phyloP scores from a whole-genome alignment of 2,113 vertebrate species.

The Channa maculata region DNA sequence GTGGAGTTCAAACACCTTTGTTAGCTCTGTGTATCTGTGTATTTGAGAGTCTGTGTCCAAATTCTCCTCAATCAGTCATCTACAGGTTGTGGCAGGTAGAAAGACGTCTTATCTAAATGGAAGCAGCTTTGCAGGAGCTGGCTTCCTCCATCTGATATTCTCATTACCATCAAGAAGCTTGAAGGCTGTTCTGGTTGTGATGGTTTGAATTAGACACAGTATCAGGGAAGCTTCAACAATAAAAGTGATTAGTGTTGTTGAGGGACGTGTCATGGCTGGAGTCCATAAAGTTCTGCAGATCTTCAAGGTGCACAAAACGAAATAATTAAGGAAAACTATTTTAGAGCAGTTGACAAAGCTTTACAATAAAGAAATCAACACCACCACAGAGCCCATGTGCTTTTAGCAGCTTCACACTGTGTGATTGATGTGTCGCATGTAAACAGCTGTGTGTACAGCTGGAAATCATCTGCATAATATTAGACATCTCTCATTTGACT shows the following conservation, averaged over 20 bases:
- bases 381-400: neutral
- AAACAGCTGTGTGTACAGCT: slow-evolving; percentile 51
- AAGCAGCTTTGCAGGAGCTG: slow-evolving; percentile 46
- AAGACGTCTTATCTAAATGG: slow-evolving; percentile 56
- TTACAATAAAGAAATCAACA: neutral
- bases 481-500: slow-evolving; percentile 19
- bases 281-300: too few species aligned
- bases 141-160: slow-evolving; percentile 59
- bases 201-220: slow-evolving; percentile 64
- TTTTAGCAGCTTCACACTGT: slow-evolving; percentile 6
- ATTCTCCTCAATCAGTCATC: slow-evolving; percentile 36
- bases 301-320: neutral
- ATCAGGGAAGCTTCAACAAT: neutral
- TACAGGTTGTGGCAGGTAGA: slow-evolving; percentile 29
- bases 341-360: neutral
- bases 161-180: slow-evolving; percentile 53
- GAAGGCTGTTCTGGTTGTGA: slow-evolving; percentile 24
- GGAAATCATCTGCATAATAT: slow-evolving; percentile 47
- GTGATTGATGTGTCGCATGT: slow-evolving; percentile 34
- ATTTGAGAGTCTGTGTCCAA: slow-evolving; percentile 3
- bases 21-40: slow-evolving; percentile 8
- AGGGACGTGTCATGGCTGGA: too few species aligned
- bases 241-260: neutral
- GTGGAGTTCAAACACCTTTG: slow-evolving; percentile 43
- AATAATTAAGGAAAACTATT: neutral